Evolutionary conservation across 2,113 vertebrate genomes (phyloP).

Genomic region (Hyperoodon ampullatus): DNA sequence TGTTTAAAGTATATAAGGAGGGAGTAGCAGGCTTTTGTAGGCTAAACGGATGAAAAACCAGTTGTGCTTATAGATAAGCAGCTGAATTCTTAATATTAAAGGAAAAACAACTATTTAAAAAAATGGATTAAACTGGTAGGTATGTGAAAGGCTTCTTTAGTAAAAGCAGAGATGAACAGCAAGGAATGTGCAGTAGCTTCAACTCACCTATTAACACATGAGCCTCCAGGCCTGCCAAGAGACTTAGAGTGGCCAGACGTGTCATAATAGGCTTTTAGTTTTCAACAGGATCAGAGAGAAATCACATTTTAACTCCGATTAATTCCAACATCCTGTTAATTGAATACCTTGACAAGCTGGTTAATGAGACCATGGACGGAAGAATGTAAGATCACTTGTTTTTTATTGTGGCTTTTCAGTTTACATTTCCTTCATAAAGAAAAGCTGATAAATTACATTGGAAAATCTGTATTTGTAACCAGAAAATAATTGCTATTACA

Average conservation of each 20-base stretch:
- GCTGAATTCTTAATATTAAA: conserved; percentile 45
- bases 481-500: conserved; percentile 5
- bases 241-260: not conserved
- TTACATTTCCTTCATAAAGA: conserved; percentile 50
- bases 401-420: conserved; percentile 32
- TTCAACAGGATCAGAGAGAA: conserved; percentile 13
- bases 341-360: conserved; percentile 1
- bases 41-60: not conserved
- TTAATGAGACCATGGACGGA: conserved; percentile 44
- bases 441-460: conserved; percentile 1
- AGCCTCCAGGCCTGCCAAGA: not conserved
- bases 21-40: not conserved
- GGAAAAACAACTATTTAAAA: not conserved
- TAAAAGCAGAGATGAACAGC: not conserved
- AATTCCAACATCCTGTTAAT: conserved; percentile 43
- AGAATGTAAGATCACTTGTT: conserved; percentile 34
- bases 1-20: not conserved
- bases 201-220: not conserved
- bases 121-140: not conserved
- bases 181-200: not conserved
- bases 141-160: not conserved
- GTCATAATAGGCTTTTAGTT: conserved; percentile 18
- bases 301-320: conserved; percentile 41
- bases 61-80: not conserved
- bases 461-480: conserved; percentile 16